Evolutionary conservation across 2,797 vertebrate species (phyloP).

Genomic region (Rhinogobio ventralis): DNA sequence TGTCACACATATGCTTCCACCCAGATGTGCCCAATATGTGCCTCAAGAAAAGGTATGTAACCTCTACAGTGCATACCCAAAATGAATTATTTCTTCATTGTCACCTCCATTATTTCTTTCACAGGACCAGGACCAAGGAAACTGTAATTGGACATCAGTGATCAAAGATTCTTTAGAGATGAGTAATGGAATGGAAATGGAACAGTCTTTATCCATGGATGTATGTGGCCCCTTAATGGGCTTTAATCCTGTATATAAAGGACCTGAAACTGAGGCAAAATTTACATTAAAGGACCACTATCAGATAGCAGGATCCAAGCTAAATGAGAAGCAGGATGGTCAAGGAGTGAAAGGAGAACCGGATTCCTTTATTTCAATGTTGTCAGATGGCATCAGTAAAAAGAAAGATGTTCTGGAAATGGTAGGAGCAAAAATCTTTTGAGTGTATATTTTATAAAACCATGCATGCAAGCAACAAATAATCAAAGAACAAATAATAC

Average conservation of each 20-base stretch:
- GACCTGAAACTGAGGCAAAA: conserved; percentile 2
- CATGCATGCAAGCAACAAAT: background rate
- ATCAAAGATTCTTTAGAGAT: conserved; percentile 54
- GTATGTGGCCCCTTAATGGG: background rate
- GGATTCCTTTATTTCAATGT: conserved; percentile 9
- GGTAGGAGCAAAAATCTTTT: conserved; percentile 26
- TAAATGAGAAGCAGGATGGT: background rate
- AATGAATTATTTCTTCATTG: background rate
- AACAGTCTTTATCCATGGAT: conserved; percentile 10
- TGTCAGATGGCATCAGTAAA: conserved; percentile 14
- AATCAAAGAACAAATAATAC: background rate
- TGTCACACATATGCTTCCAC: background rate
- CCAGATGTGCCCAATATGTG: background rate
- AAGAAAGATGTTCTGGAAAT: conserved; percentile 33
- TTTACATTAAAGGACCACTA: background rate
- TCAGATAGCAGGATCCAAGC: background rate
- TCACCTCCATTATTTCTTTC: conserved; percentile 1
- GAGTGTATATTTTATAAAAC: background rate
- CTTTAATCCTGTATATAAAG: conserved; percentile 27
- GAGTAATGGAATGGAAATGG: conserved; percentile 50
- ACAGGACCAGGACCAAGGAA: conserved; percentile 25
- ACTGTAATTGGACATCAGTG: conserved; percentile 49
- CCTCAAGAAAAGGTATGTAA: conserved; percentile 42
- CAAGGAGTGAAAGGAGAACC: background rate
- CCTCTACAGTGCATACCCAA: background rate